These are phyloP conservation scores for Caenorhabditis inopinata DNA, from an alignment of 1,140 invertebrate species.

Conservation along the genomic window DNA sequence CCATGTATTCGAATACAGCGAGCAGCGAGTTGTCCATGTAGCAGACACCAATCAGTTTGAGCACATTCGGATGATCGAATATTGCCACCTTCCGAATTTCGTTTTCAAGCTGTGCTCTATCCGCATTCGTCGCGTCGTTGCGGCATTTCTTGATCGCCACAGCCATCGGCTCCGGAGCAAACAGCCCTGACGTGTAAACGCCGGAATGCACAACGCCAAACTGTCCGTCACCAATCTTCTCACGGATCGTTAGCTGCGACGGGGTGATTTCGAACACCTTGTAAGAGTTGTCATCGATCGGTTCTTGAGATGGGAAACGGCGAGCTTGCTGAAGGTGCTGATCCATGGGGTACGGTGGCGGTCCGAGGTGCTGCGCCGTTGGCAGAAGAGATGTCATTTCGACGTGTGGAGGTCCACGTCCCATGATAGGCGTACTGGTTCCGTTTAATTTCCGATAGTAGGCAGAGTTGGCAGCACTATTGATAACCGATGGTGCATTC, in stretches of 20 bases:
- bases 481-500: neutral
- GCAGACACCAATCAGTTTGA: conserved; percentile 98
- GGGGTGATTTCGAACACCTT: conserved; percentile 19
- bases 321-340: neutral
- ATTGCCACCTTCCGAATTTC: conserved; percentile 95
- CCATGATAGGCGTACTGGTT: conserved; percentile 45
- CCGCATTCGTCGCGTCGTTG: conserved; percentile 35
- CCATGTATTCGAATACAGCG: conserved; percentile 85
- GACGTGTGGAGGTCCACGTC: conserved; percentile 14
- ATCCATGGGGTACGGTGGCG: conserved; percentile 25
- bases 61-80: conserved; percentile 97
- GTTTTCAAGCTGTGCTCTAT: conserved; percentile 81
- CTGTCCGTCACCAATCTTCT: conserved; percentile 39
- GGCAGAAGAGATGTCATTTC: conserved; percentile 35
- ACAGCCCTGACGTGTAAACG: neutral
- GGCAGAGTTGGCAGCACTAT: conserved; percentile 34
- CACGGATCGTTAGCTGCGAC: neutral
- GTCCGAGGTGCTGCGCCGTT: neutral
- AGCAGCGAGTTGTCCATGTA: conserved; percentile 90
- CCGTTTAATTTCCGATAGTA: conserved; percentile 52
- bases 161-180: conserved; percentile 30
- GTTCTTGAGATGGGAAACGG: conserved; percentile 19
- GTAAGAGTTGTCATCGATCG: conserved; percentile 25
- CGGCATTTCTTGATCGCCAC: conserved; percentile 45
- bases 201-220: conserved; percentile 35